These are phyloP conservation scores for Geococcyx californianus DNA, from an alignment of 2,113 vertebrate species.

Conservation along the genomic window DNA sequence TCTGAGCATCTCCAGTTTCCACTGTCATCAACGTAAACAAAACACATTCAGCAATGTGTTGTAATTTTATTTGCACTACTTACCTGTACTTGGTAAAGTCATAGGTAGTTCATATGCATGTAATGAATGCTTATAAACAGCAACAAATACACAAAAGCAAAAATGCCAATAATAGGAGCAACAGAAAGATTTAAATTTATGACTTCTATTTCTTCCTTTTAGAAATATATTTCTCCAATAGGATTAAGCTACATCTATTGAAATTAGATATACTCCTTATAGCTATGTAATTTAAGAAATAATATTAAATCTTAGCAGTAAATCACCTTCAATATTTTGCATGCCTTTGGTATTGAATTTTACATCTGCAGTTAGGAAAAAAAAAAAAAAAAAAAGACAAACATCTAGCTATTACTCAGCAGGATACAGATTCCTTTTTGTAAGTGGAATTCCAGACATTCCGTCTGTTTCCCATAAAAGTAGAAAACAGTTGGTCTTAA, in stretches of 20 bases:
- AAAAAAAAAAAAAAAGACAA: constrained; percentile 29
- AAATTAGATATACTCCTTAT: constrained; percentile 21
- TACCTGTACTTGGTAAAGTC: background rate
- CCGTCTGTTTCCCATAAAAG: constrained; percentile 70
- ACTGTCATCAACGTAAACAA: background rate
- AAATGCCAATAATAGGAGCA: background rate
- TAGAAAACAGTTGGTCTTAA: constrained; percentile 50
- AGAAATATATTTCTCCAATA: background rate
- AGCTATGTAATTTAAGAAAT: constrained; percentile 4
- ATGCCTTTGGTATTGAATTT: constrained; percentile 61
- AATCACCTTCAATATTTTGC: constrained; percentile 38
- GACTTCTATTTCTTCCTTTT: background rate
- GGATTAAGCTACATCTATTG: background rate
- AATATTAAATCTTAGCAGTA: constrained; percentile 42
- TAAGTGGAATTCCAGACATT: constrained; percentile 77
- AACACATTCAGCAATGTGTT: background rate
- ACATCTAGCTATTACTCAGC: constrained; percentile 67
- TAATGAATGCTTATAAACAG: background rate
- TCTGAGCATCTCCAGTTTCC: background rate
- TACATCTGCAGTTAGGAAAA: constrained; percentile 18
- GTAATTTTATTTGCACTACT: background rate
- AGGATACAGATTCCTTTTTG: constrained; percentile 66
- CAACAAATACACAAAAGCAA: constrained; percentile 3
- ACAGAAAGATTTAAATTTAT: background rate
- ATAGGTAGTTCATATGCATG: background rate